Conservation (phyloP, 1,140 invertebrate genomes). For the Prorops nasuta region DNA sequence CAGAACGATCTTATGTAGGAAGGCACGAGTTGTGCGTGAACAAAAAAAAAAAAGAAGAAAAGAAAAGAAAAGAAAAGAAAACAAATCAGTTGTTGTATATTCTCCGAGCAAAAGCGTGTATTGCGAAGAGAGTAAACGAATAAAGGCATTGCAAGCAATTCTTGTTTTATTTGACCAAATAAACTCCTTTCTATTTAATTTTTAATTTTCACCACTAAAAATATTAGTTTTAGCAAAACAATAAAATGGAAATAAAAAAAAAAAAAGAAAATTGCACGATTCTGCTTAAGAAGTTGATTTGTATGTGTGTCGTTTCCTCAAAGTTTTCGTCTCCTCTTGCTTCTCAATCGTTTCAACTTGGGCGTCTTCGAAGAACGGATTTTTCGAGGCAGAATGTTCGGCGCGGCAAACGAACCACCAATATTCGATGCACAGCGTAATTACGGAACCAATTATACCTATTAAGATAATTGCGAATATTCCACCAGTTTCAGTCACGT, state of each 20-base stretch:
- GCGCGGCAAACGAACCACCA: conserved; percentile 89
- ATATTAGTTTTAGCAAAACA: no score
- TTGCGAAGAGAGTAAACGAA: conserved; percentile 36
- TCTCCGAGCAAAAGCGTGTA: conserved; percentile 36
- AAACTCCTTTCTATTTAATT: no score
- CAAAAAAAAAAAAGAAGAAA: conserved; percentile 13
- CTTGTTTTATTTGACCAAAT: no score
- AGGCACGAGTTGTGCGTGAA: conserved; percentile 2
- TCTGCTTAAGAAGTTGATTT: no score
- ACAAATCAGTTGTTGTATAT: no score
- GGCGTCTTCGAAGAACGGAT: neutral
- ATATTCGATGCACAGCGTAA: conserved; percentile 92
- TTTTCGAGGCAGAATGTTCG: neutral
- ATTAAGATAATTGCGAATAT: conserved; percentile 97
- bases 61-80: conserved; percentile 10
- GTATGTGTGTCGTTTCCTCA: no score
- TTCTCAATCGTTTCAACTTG: neutral
- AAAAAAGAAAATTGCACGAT: no score
- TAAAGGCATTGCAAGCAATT: conserved; percentile 48
- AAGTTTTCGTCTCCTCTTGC: no score
- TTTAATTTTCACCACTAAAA: no score
- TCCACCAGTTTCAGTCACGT: conserved; percentile 95
- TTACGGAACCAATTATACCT: conserved; percentile 85
- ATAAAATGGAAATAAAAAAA: no score
- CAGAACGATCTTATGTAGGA: conserved; percentile 6